These are phyloP conservation scores for Drosophila planitibia DNA, from an alignment of 2,888 invertebrate genomes.

Conservation along the genomic window DNA sequence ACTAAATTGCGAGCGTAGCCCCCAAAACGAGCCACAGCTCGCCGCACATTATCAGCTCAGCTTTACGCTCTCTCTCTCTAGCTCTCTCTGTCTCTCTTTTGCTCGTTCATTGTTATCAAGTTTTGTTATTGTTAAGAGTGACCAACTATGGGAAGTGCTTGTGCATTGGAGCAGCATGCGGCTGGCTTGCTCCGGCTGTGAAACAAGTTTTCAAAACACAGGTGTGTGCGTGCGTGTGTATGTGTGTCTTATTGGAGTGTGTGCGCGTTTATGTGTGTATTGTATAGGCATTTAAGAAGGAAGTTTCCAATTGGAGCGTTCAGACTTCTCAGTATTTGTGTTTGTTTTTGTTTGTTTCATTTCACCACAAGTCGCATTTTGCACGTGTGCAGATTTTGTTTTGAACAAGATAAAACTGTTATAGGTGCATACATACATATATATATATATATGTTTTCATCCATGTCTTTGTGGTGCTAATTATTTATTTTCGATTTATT, in stretches of 20 bases:
- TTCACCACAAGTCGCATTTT: slow-evolving; percentile 53
- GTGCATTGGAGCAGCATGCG: slow-evolving; percentile 37
- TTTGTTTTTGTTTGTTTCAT: slow-evolving; percentile 37
- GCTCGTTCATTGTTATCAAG: slow-evolving; percentile 66
- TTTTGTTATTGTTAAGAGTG: slow-evolving; percentile 62
- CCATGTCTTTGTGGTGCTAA: not conserved
- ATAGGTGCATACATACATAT: not conserved
- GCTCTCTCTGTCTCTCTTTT: slow-evolving; percentile 24
- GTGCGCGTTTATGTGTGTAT: not conserved
- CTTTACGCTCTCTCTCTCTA: slow-evolving; percentile 44
- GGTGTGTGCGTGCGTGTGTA: slow-evolving; percentile 32
- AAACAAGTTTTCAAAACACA: slow-evolving; percentile 69
- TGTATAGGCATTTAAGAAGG: slow-evolving; percentile 50
- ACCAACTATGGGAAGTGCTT: slow-evolving; percentile 59
- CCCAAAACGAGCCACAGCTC: slow-evolving; percentile 27
- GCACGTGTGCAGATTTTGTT: slow-evolving; percentile 58
- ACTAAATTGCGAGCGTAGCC: slow-evolving; percentile 70
- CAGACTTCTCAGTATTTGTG: slow-evolving; percentile 1
- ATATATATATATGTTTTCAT: not conserved
- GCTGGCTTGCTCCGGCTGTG: slow-evolving; percentile 44
- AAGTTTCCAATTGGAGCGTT: slow-evolving; percentile 41
- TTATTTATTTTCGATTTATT: not conserved
- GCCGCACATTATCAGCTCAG: slow-evolving; percentile 68
- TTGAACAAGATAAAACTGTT: not conserved
- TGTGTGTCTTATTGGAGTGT: slow-evolving; percentile 4